Conservation (phyloP, 2,888 invertebrate species). For the Alitta virens region DNA sequence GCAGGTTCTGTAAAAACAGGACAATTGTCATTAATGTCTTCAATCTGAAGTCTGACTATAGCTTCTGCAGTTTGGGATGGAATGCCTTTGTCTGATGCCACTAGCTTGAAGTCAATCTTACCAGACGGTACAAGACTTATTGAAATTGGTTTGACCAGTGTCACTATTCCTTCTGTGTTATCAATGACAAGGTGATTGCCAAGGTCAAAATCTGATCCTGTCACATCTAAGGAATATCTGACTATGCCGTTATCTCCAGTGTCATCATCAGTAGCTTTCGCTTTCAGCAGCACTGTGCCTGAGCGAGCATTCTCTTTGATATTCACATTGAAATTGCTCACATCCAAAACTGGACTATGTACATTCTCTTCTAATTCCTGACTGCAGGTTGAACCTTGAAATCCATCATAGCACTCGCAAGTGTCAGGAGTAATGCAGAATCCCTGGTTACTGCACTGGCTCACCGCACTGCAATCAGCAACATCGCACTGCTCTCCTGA, state of each 20-base stretch:
- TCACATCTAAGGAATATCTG: background rate
- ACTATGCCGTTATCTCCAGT: background rate
- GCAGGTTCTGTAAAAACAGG: background rate
- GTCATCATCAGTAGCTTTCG: background rate
- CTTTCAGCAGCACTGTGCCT: background rate
- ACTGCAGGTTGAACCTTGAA: background rate
- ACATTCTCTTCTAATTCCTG: background rate
- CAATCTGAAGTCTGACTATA: background rate
- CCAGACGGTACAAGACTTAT: background rate
- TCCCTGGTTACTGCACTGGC: background rate
- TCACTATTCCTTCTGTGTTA: background rate
- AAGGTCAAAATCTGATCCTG: background rate
- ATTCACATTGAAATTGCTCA: background rate
- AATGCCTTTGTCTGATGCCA: background rate
- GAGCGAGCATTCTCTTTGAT: background rate
- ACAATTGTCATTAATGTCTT: background rate
- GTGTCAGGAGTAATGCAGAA: background rate
- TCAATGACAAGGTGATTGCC: background rate
- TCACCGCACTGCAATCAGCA: background rate
- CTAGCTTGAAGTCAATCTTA: background rate
- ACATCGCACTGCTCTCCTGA: background rate
- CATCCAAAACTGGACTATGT: background rate
- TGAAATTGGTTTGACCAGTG: background rate
- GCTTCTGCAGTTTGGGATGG: background rate
- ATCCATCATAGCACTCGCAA: conserved; percentile 1